Base-by-base conservation (phyloP, 2,113 vertebrate species). In the Lamprologus callipterus region DNA sequence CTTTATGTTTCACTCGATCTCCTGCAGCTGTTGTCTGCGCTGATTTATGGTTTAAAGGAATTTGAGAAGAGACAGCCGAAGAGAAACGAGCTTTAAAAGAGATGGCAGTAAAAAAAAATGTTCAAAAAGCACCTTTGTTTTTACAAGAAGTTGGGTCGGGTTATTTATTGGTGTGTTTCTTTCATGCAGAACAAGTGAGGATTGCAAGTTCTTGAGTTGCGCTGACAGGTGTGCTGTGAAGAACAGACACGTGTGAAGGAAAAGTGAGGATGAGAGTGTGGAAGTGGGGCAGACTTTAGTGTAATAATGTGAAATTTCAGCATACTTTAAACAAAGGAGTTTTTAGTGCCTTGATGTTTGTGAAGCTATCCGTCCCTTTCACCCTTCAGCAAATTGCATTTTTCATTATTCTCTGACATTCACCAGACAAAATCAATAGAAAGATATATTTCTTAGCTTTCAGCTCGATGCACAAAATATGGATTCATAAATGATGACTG, bases 11-110 rank as follows among this genome's bases (percentile, higher is more conserved):
- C 86, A 85, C 84, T 85, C 55, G 54, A 91, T 86, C 90, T 49
- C 3, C 83, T 47, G 86, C 92, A 93, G 92, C 90, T 94, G 91
- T 86, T 86, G 26, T 70, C 63, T 28, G 7, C 5, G 23, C 49
- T 94, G 90, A 93, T 95, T 94, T 93, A 90, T 92, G 81, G 73
- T 94, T 87, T 75, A 45, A 82, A 85, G 91, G 81, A 85, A 91
- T 84, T 55, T 84, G 87, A 95, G 92, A 87, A 49, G 80, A 28
- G 87, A 68, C 60, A 21, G 14, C 33, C 28, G 21, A 83, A 21
- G 60, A 60, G 21, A 78, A 68, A 47, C 31, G 53, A 86, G 54
- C 42, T 73, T n/a, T 65, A 21, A 19, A 28, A 55, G 55, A 3
- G 19, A 65, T 17, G 21, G 40, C 14, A 13, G 49, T 8, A 7